A percentile compares a stretch with the other conserved stretches of the same genome.
These are phyloP conservation scores for Dryadula phaetusa DNA, from an alignment of 2,888 invertebrate genomes.

Conservation along the genomic window DNA sequence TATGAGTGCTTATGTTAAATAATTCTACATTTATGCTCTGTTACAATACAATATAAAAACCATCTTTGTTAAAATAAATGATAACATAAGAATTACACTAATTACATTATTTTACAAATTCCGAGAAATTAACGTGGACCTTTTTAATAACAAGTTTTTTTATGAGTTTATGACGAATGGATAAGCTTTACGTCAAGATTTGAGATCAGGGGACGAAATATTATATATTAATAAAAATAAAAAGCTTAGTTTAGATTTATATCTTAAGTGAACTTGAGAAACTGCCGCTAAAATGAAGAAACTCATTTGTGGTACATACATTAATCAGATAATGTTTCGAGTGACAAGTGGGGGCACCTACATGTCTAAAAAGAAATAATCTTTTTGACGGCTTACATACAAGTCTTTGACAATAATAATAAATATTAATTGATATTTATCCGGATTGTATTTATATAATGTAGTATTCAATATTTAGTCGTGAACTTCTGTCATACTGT, in stretches of 20 bases:
- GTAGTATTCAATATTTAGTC: background rate
- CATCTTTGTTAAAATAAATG: background rate
- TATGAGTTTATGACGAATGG: constrained; percentile 25
- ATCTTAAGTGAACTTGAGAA: constrained; percentile 67
- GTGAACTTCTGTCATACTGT: background rate
- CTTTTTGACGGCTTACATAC: constrained; percentile 39
- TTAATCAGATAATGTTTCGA: constrained; percentile 59
- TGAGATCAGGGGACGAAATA: constrained; percentile 33
- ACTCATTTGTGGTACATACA: constrained; percentile 39
- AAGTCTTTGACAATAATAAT: constrained; percentile 40
- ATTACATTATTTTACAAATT: constrained; percentile 6
- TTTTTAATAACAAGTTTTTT: constrained; percentile 25
- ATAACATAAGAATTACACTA: constrained; percentile 2
- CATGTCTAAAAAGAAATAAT: constrained; percentile 46
- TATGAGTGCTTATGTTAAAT: no score
- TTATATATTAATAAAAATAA: constrained; percentile 39
- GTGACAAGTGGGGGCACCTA: constrained; percentile 66
- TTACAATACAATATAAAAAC: background rate
- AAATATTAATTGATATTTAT: constrained; percentile 39
- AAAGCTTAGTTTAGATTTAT: constrained; percentile 54
- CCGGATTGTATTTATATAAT: constrained; percentile 13
- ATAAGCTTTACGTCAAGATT: constrained; percentile 25
- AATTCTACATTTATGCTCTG: no score
- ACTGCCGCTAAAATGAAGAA: constrained; percentile 60
- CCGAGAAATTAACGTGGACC: background rate